phyloP scores from a whole-genome alignment of 2,888 invertebrate genomes.

The Lobophora halterata region DNA sequence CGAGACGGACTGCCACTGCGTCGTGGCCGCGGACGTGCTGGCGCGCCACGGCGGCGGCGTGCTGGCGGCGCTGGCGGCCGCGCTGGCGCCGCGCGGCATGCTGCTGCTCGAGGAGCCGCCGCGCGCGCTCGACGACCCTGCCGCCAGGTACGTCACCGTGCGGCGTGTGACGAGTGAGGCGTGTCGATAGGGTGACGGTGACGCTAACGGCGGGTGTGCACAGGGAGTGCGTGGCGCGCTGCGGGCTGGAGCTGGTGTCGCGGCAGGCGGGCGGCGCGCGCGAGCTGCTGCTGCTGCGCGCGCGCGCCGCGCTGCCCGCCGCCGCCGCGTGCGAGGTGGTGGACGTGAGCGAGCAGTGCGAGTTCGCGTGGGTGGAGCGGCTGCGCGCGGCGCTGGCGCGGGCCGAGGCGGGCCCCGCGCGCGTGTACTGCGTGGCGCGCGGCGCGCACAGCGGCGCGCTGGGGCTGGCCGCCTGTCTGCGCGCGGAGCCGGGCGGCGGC shows the following conservation, averaged over 20 bases:
- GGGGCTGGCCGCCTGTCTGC: conserved; percentile 94
- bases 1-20: conserved; percentile 85
- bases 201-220: conserved; percentile 29
- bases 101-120: conserved; percentile 86
- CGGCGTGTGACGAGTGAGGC: too few species aligned
- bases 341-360: conserved; percentile 83
- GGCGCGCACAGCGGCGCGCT: conserved; percentile 88
- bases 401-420: conserved; percentile 79
- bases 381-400: conserved; percentile 88
- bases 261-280: conserved; percentile 82
- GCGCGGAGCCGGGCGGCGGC: conserved; percentile 91
- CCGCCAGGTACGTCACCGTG: conserved; percentile 24
- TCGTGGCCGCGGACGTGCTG: conserved; percentile 84
- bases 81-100: conserved; percentile 86
- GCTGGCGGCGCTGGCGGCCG: conserved; percentile 80
- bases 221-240: conserved; percentile 47
- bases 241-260: conserved; percentile 56
- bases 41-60: conserved; percentile 75
- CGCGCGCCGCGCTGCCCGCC: conserved; percentile 52
- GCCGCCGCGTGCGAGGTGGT: conserved; percentile 74
- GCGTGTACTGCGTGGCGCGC: conserved; percentile 85
- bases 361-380: conserved; percentile 89
- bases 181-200: too few species aligned
- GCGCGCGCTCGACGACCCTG: conserved; percentile 62
- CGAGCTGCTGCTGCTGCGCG: conserved; percentile 86